A percentile compares a stretch with the other conserved stretches of the same genome.
phyloP scores from a whole-genome alignment of 2,888 invertebrate genomes.

The Neuroscelio doddi region DNA sequence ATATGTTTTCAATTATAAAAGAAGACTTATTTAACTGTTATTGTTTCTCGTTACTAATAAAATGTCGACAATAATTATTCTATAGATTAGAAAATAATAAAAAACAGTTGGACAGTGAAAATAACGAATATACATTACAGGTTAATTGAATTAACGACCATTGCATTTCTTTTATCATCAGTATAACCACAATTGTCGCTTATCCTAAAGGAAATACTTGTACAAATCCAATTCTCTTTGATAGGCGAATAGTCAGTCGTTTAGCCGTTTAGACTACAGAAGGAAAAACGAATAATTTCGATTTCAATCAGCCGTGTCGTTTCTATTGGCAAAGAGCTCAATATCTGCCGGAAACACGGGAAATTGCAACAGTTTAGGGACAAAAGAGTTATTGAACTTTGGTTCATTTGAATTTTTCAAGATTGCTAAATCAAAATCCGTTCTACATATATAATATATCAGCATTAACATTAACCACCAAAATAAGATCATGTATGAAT shows the following conservation, averaged over 20 bases:
- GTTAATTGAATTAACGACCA: not conserved
- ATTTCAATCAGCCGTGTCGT: slow-evolving; percentile 17
- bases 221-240: slow-evolving; percentile 16
- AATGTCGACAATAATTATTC: no score
- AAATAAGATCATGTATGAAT: no score
- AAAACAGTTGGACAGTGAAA: no score
- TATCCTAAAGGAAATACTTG: not conserved
- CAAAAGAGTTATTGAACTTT: slow-evolving; percentile 32
- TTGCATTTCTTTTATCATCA: not conserved
- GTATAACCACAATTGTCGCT: not conserved
- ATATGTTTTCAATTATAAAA: no score
- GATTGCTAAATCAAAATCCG: not conserved
- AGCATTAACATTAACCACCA: no score
- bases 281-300: slow-evolving; percentile 18
- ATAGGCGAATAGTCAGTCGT: slow-evolving; percentile 10
- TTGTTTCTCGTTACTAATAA: no score
- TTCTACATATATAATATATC: no score
- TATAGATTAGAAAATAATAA: no score
- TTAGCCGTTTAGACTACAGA: slow-evolving; percentile 3
- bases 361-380: slow-evolving; percentile 27
- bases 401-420: slow-evolving; percentile 20
- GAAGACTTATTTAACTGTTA: no score
- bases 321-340: slow-evolving; percentile 28
- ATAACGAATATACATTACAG: not conserved
- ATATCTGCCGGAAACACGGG: slow-evolving; percentile 22